Evolutionary conservation across 2,113 vertebrate genomes (phyloP).

Genomic region (Reinhardtius hippoglossoides): DNA sequence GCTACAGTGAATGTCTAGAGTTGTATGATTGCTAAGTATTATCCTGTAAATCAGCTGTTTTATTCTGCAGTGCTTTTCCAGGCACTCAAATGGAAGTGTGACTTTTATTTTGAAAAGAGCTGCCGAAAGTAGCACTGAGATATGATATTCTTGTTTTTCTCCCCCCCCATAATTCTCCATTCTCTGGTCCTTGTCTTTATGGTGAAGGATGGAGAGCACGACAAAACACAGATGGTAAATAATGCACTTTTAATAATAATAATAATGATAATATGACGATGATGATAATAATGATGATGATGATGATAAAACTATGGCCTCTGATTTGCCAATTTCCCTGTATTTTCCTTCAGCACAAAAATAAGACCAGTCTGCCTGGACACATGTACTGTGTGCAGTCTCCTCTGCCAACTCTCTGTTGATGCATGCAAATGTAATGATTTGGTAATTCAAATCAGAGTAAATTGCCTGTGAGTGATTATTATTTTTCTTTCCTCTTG

Average conservation of each 20-base stretch:
- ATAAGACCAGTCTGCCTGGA: slow-evolving; percentile 46
- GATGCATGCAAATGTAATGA: slow-evolving; percentile 69
- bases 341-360: slow-evolving; percentile 47
- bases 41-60: neutral
- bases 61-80: slow-evolving; percentile 31
- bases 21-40: slow-evolving; percentile 21
- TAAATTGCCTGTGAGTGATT: slow-evolving; percentile 53
- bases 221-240: slow-evolving; percentile 87
- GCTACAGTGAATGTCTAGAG: neutral
- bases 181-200: slow-evolving; percentile 78
- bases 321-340: slow-evolving; percentile 59
- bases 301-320: slow-evolving; percentile 35
- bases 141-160: slow-evolving; percentile 80
- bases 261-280: slow-evolving; percentile 14
- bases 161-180: slow-evolving; percentile 60
- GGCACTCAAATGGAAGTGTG: slow-evolving; percentile 34
- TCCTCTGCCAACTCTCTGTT: slow-evolving; percentile 56
- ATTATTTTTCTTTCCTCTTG: slow-evolving; percentile 16
- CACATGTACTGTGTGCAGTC: slow-evolving; percentile 12
- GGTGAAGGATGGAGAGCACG: slow-evolving; percentile 86
- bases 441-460: slow-evolving; percentile 50
- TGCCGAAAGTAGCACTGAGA: slow-evolving; percentile 46
- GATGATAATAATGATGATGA: slow-evolving; percentile 25
- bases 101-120: slow-evolving; percentile 47
- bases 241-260: slow-evolving; percentile 73